Evolutionary conservation across 1,140 invertebrate species (phyloP).

Genomic region (Drosophila simulans): DNA sequence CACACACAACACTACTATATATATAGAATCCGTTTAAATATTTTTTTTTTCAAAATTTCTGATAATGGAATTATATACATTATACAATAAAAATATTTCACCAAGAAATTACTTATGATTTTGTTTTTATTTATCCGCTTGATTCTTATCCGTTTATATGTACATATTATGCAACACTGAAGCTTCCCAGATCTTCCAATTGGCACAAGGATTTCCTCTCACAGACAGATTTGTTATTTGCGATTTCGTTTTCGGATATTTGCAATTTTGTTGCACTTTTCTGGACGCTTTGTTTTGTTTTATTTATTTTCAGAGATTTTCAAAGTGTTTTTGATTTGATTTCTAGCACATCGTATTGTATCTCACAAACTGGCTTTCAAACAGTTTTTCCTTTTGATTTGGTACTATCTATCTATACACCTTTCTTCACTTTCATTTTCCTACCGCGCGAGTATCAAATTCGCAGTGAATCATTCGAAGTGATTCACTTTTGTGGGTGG

Average conservation of each 20-base stretch:
- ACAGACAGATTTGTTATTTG: not conserved
- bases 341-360: too few relatives aligned
- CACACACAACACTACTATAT: constrained; percentile 28
- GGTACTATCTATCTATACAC: not conserved
- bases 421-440: constrained; percentile 17
- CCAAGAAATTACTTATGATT: constrained; percentile 52
- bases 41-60: constrained; percentile 74
- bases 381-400: too few relatives aligned
- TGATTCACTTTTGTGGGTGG: constrained; percentile 41
- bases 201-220: constrained; percentile 1
- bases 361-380: too few relatives aligned
- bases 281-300: not conserved
- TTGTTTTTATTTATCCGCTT: constrained; percentile 47
- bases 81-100: constrained; percentile 78
- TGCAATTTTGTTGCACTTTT: constrained; percentile 8
- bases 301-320: not conserved
- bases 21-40: constrained; percentile 56
- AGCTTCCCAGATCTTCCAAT: constrained; percentile 2
- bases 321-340: not conserved
- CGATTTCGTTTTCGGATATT: constrained; percentile 6
- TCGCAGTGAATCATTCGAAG: constrained; percentile 13
- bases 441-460: not conserved
- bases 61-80: constrained; percentile 56
- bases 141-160: constrained; percentile 4
- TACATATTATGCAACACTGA: not conserved